Base-by-base conservation (phyloP, 2,888 invertebrate species). In the Sepioteuthis lessoniana region DNA sequence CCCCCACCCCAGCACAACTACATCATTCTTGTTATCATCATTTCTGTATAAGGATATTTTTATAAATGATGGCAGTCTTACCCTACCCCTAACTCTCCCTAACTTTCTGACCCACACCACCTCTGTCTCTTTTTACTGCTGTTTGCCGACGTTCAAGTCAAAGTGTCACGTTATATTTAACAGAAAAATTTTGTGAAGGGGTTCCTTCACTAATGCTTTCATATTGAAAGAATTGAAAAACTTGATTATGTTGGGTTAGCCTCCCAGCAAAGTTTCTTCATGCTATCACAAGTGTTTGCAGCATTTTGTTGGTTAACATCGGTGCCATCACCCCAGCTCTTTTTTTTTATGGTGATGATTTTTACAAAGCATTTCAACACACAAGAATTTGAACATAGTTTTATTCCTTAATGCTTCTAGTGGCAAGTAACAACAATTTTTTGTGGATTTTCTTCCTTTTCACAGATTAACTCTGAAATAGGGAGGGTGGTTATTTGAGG, bases 401-500 rank as follows among this genome's bases (percentile, higher is more conserved):
- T 91, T n/a, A 47, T 92, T 92, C 92, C 76, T 76, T 46, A 92
- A 46, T 92, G 92, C 91, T 91, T 91, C 91, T 46, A 91, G 91
- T 91, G 46, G 42, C n/a, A 92, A 47, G n/a, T 47, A 92, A 47
- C n/a, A 46, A 91, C 92, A n/a, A 47, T 92, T 92, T 4, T 55
- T 55, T 55, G 28, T 25, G 4, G 21, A 55, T 55, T 55, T 55
- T 55, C n/a, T 92, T 47, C 35, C 47, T 35, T 47, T 47, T 47
- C 31, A 92, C 31, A 31, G 92, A 92, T 92, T 92, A 92, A 92
- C 47, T 92, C 19, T 46, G n/a, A 35, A 76, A 76, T 76, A 35
- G 76, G n/a, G 76, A 92, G 92, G 35, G 46, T 47, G 92, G 42
- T 92, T 46, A 13, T 46, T 92, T 47, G 47, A 46, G 47, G 92